Conservation (phyloP, 2,113 vertebrate species). For the Urocolius indicus region DNA sequence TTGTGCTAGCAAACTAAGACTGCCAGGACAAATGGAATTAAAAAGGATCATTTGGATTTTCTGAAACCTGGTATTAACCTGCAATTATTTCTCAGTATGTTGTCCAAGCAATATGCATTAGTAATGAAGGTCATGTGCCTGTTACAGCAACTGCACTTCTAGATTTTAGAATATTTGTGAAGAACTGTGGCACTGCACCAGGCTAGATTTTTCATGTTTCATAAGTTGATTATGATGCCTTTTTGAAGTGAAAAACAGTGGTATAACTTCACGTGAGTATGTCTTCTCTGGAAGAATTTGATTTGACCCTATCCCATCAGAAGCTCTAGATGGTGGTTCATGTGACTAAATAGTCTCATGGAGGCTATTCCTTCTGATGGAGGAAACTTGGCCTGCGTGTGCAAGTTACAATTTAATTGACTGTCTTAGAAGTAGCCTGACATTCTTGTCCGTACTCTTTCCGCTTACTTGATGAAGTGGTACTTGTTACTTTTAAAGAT, state of each 20-base stretch:
- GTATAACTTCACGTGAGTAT: not conserved
- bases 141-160: not conserved
- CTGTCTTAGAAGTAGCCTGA: not conserved
- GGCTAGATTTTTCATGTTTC: not conserved
- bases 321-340: not conserved
- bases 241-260: not conserved
- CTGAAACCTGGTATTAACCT: not conserved
- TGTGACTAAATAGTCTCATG: not conserved
- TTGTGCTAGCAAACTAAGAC: not conserved
- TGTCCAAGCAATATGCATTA: not conserved
- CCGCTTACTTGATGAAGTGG: not conserved
- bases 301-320: slow-evolving; percentile 5
- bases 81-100: not conserved
- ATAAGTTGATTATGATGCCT: not conserved
- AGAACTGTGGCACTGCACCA: not conserved
- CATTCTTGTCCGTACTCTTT: not conserved
- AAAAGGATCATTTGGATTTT: not conserved
- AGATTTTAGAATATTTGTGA: not conserved
- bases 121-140: not conserved
- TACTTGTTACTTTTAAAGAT: not conserved
- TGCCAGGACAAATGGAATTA: not conserved
- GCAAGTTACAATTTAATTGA: not conserved
- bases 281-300: not conserved
- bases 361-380: not conserved
- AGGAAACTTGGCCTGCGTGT: not conserved